Base-by-base conservation (phyloP, 2,888 invertebrate species). In the Horisme vitalbata region DNA sequence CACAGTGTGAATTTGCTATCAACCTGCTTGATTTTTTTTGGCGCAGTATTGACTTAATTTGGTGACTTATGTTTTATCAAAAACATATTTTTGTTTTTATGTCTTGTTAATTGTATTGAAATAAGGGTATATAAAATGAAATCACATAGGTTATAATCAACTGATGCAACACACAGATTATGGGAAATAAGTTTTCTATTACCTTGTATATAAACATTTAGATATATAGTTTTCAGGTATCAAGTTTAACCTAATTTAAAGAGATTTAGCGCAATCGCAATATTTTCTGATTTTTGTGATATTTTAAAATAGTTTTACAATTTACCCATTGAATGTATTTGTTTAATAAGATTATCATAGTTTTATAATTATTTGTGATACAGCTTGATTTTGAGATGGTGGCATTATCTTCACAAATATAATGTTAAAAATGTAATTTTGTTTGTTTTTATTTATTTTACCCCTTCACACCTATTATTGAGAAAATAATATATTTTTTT, bases 351-450 rank as follows among this genome's bases (percentile, higher is more conserved):
- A 18, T 18, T 18, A 18, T n/a, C 2, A 18, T 4, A 18, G 18
- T 18, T 18, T 18, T 18, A 18, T 18, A 5, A 18, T 1, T 5
- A 18, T 2, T 5, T 15, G 5, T 15, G 5, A 4, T 5, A 18
- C 2, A 18, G 6, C 6, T 4, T 4, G 3, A 5, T 21, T 41
- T 28, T 21, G 21, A 60, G 71, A 76, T 81, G 79, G 69, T 77
- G 53, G 79, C 83, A 81, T 86, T 86, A 80, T 69, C 82, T 87
- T 88, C 86, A 85, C 81, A 47, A 50, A 71, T 83, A 83, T 86
- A 83, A 86, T 85, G 83, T 84, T 86, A 75, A 68, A 79, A 84
- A 79, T 68, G n/a, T 12, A 21, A 45, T 13, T 10, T 46, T 58
- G 65, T 77, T 79, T 11, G 12, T 27, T 13, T 28, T 2, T 12